A percentile compares a stretch with the other conserved stretches of the same genome.
phyloP scores from a whole-genome alignment of 64 coral and sea anemone genomes.

The Hydrozoanthus tunicans region DNA sequence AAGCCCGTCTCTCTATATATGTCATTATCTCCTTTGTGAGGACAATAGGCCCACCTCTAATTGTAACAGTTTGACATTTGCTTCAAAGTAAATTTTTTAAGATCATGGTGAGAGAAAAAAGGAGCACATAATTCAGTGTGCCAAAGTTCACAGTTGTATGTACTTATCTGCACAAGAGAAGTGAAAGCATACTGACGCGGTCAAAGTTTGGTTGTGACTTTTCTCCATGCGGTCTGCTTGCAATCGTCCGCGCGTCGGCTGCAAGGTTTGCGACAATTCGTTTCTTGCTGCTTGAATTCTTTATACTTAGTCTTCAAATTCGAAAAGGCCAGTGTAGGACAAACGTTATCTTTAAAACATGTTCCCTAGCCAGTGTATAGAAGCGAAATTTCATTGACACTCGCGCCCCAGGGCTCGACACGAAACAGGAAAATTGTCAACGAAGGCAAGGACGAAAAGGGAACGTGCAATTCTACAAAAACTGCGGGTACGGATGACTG shows the following conservation, averaged over 20 bases:
- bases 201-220: background rate
- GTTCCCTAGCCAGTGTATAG: background rate
- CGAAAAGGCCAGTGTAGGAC: background rate
- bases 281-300: background rate
- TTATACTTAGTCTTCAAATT: background rate
- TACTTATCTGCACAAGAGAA: background rate
- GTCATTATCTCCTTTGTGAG: background rate
- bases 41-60: conserved; percentile 7
- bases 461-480: background rate
- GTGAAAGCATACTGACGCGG: background rate
- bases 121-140: background rate
- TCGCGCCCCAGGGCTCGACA: background rate
- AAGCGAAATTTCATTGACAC: background rate
- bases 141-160: background rate
- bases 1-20: background rate
- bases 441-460: background rate
- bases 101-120: background rate
- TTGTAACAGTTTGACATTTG: conserved; percentile 22
- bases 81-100: background rate
- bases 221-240: conserved; percentile 1
- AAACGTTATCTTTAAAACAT: background rate
- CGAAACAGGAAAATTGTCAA: conserved; percentile 2
- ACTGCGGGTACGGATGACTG: background rate
- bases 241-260: conserved; percentile 1
- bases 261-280: background rate